Base-by-base conservation (phyloP, 2,888 invertebrate species). In the Diachrysia chrysitis region DNA sequence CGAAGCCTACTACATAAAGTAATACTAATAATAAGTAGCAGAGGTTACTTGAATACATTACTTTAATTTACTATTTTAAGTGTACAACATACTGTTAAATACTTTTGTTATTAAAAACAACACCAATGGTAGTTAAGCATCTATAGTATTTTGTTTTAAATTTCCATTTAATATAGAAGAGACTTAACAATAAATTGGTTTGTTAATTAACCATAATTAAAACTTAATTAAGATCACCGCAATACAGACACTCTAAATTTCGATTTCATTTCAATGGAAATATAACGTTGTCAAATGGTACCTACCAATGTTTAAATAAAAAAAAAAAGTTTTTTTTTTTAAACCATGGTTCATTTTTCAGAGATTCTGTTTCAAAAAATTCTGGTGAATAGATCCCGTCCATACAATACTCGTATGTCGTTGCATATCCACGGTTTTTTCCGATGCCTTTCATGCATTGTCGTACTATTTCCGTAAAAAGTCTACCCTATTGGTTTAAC, bases 401-500 rank as follows among this genome's bases (percentile, higher is more conserved):
- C 42, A n/a, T 2, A 37, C 42, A n/a, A n/a, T 42, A 6, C n/a
- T n/a, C 42, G 42, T n/a, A 42, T 42, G 42, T 42, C 42, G 42
- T 42, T 42, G 42, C 42, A 42, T n/a, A 42, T 42, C n/a, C 42
- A 3, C 42, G n/a, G 16, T 42, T 42, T 42, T 35, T 42, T 42
- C 16, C 42, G n/a, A 42, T n/a, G 5, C 42, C 42, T 42, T 42
- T 42, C 42, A n/a, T 42, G 42, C 42, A 42, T n/a, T 42, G 42
- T 42, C 42, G n/a, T 16, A 42, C 42, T 42, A 42, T 42, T 6
- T 42, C 42, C 42, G 42, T n/a, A 32, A 32, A 32, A 32, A 32
- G 42, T 42, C 42, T n/a, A 42, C 42, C 42, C 42, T 42, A 42
- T 42, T 42, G 42, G 42, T 42, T 42, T 42, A 42, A 42, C 42